Evolutionary conservation across 2,113 vertebrate species (phyloP).

Genomic region (zebrafish (Danio rerio)): DNA sequence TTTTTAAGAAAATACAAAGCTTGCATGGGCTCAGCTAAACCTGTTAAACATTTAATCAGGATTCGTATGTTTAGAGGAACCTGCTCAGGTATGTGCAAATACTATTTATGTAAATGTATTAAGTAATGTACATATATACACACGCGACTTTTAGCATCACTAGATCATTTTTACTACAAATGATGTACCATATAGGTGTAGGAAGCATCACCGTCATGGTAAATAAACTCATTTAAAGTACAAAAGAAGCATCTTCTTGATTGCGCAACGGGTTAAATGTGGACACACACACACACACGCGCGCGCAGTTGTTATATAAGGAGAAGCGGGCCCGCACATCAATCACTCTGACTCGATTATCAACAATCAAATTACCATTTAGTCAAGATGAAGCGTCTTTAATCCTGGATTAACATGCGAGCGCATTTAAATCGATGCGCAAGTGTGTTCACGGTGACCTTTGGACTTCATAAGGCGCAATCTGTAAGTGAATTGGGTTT

Average conservation of each 20-base stretch:
- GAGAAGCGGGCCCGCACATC: not conserved
- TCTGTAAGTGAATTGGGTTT: not conserved
- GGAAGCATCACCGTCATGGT: constrained; percentile 66
- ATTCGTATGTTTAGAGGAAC: constrained; percentile 68
- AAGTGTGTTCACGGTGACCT: not conserved
- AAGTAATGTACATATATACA: constrained; percentile 64
- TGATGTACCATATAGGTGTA: constrained; percentile 67
- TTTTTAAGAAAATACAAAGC: constrained; percentile 37
- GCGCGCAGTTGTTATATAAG: not conserved
- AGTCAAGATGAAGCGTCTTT: not conserved
- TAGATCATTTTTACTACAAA: constrained; percentile 77
- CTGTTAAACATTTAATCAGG: constrained; percentile 71
- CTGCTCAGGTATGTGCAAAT: constrained; percentile 84
- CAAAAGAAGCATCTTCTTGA: not conserved
- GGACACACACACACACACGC: not conserved
- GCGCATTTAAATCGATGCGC: not conserved
- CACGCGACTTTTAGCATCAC: constrained; percentile 70
- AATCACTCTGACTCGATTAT: constrained; percentile 13
- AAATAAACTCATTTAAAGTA: constrained; percentile 74
- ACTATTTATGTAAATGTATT: constrained; percentile 78
- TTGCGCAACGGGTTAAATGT: not conserved
- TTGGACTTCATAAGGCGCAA: not conserved
- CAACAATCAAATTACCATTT: not conserved
- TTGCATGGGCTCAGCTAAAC: constrained; percentile 61
- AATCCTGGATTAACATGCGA: not conserved